Percentiles rank a stretch among this genome's conserved stretches.
phyloP scores from a whole-genome alignment of 1,140 invertebrate genomes.

The Helicoverpa armigera region DNA sequence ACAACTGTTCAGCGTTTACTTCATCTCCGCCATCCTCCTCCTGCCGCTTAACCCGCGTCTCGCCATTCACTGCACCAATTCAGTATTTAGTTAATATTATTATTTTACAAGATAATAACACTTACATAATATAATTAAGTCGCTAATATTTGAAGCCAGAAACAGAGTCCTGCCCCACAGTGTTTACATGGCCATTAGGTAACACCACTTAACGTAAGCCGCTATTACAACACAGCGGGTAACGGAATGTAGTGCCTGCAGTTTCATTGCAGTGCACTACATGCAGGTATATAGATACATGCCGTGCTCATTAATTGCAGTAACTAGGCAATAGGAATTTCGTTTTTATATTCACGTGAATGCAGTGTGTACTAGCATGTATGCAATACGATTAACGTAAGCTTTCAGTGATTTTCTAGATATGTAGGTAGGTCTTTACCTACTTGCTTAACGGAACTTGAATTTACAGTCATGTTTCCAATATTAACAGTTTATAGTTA shows the following conservation, averaged over 20 bases:
- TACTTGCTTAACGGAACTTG: no score
- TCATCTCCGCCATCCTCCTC: conserved; percentile 89
- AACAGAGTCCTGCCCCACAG: conserved; percentile 16
- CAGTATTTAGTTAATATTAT: conserved; percentile 7
- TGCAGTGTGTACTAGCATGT: background rate
- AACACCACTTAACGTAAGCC: conserved; percentile 77
- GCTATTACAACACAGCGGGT: conserved; percentile 77
- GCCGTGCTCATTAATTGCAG: conserved; percentile 31
- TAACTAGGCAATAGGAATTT: conserved; percentile 7
- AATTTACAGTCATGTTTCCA: no score
- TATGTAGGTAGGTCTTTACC: background rate
- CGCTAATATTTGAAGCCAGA: conserved; percentile 15
- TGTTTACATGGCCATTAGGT: conserved; percentile 78
- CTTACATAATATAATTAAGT: background rate
- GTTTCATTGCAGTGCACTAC: conserved; percentile 70
- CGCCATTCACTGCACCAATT: conserved; percentile 75
- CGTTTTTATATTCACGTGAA: conserved; percentile 23
- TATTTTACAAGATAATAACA: background rate
- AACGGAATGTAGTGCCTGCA: conserved; percentile 77
- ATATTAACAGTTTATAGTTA: no score
- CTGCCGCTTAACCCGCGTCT: conserved; percentile 87
- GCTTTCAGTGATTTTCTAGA: conserved; percentile 6
- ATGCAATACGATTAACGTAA: conserved; percentile 9
- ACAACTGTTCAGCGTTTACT: conserved; percentile 93
- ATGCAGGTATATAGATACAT: conserved; percentile 16